Evolutionary conservation across 2,113 vertebrate species (phyloP).

Genomic region (Bagarius yarrelli): DNA sequence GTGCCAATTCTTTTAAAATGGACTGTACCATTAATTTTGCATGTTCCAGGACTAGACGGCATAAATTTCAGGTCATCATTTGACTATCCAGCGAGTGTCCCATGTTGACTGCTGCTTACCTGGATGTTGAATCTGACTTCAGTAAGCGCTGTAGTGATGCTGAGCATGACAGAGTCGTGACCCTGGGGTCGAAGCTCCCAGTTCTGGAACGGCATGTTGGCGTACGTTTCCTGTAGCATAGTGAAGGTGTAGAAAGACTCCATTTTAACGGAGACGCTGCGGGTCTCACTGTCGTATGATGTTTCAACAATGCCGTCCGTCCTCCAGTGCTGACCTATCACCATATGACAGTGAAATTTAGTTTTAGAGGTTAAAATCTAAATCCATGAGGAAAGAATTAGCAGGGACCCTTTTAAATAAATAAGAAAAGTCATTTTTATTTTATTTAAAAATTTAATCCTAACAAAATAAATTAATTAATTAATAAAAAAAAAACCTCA

Average conservation of each 20-base stretch:
- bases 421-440: no score
- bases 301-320: constrained; percentile 73
- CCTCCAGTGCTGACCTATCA: constrained; percentile 76
- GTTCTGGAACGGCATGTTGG: constrained; percentile 80
- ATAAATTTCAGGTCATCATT: not conserved
- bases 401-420: no score
- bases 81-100: not conserved
- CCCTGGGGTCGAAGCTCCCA: constrained; percentile 81
- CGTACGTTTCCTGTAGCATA: constrained; percentile 79
- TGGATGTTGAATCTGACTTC: constrained; percentile 79
- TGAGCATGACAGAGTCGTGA: constrained; percentile 66
- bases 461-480: not conserved
- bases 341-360: not conserved
- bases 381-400: not conserved
- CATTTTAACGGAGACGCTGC: constrained; percentile 74
- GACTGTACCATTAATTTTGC: not conserved
- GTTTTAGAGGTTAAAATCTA: not conserved
- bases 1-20: not conserved
- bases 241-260: constrained; percentile 72
- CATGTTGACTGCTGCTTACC: constrained; percentile 60
- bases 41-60: not conserved
- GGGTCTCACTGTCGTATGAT: constrained; percentile 52
- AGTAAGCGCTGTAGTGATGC: constrained; percentile 66
- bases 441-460: no score
- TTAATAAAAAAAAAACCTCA: not conserved